A percentile compares a stretch with the other conserved stretches of the same genome.
Evolutionary conservation across 2,113 vertebrate species (phyloP).

Genomic region (Silurus meridionalis): DNA sequence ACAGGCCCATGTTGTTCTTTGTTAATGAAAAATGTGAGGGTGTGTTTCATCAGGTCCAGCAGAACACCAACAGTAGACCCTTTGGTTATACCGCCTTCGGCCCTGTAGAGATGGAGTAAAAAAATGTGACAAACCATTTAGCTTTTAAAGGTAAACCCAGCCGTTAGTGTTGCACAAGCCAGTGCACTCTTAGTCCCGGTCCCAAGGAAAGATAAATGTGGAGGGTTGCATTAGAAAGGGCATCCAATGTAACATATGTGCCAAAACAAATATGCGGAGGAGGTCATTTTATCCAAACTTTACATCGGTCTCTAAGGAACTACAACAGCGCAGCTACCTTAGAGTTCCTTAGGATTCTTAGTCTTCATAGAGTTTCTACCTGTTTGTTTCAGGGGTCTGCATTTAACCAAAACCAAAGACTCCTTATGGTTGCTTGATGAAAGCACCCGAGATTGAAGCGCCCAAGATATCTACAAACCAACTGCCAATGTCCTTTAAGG

Average conservation of each 20-base stretch:
- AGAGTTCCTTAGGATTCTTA: neutral
- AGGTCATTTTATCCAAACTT: neutral
- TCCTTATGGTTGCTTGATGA: neutral
- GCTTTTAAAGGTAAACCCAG: no score
- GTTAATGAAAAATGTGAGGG: conserved; percentile 92
- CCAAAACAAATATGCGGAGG: no score
- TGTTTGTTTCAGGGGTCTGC: neutral
- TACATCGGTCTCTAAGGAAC: neutral
- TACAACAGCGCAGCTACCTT: neutral
- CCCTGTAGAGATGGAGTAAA: conserved; percentile 67
- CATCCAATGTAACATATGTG: no score
- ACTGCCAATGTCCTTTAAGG: no score
- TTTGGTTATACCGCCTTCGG: conserved; percentile 92
- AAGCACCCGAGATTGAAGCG: neutral
- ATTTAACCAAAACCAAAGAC: neutral
- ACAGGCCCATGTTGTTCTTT: conserved; percentile 94
- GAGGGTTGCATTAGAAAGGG: no score
- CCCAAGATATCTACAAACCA: neutral
- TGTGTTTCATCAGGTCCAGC: conserved; percentile 90
- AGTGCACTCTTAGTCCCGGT: no score
- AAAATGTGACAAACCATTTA: conserved; percentile 14
- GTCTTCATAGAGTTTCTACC: neutral
- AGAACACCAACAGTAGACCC: conserved; percentile 90
- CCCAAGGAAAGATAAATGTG: no score
- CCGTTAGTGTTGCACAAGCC: no score